Evolutionary conservation across 1,140 invertebrate species (phyloP), one percentile per base, ranked within the genome.

Genomic region (Homalodisca vitripennis): DNA sequence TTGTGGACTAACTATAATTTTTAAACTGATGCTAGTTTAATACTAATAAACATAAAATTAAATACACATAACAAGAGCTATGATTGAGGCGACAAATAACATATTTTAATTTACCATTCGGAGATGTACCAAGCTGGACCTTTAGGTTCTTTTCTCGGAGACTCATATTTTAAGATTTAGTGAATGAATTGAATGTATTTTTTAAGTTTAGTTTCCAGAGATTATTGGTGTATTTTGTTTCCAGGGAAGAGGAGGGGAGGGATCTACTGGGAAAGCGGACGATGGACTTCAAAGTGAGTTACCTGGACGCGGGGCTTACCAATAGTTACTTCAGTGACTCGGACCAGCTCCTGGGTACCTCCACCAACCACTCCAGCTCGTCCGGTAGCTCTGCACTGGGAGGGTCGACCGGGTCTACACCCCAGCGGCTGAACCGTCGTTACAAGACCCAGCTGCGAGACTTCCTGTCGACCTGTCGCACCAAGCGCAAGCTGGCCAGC

Each of bases 251-350:
- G 82, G 97, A 99, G 85, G 97, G 97, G 14, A 87, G 94, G 66
- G 97, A 99, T 82, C 81, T 98, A 32, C 85, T 98, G 10, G 94
- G 95, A 6, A 98, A 98, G 80, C 87, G 97, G 67, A 98, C 96
- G 0, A 98, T 98, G 92, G 97, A 98, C 79, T 98, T 98, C 78
- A 99, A 99, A 86, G 94, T 98, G 22, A 98, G 95, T 75, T 98
- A 98, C 79, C 83, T 96, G 74, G 95, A 97, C 76, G 94, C 94
- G 0, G 94, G 94, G 1, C 82, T 97, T 55, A 93, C 92, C 1
- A 94, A 92, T 75, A 89, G 91, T 22, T 96, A 95, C 78, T 94
- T 95, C 78, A 91, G 91, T 1, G 93, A 95, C 76, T 87, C 86
- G 29, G 92, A 94, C 73, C 90, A 92, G 76, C 80, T 95, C n/a